Evolutionary conservation across 2,888 invertebrate genomes (phyloP).

Genomic region (Diarsia brunnea): DNA sequence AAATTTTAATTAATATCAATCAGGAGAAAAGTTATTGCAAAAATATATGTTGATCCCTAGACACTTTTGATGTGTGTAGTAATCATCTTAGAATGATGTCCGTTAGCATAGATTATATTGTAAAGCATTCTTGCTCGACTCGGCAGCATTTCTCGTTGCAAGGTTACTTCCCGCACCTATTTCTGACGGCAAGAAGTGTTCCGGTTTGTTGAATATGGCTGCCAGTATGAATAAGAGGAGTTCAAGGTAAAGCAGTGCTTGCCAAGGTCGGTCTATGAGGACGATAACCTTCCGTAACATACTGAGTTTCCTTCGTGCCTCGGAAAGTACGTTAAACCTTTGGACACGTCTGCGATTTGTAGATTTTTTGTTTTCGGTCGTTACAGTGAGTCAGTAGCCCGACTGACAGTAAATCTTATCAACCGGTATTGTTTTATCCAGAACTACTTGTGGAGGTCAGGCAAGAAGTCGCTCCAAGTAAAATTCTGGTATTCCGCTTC

Average conservation of each 20-base stretch:
- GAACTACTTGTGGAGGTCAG: not conserved
- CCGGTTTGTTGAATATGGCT: not conserved
- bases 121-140: slow-evolving; percentile 3
- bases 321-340: not conserved
- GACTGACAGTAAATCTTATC: not conserved
- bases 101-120: not conserved
- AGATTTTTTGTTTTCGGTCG: not conserved
- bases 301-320: not conserved
- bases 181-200: not conserved
- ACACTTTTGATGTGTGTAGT: no score
- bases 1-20: no score
- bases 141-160: slow-evolving; percentile 18
- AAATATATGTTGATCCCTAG: no score
- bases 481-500: not conserved
- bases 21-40: no score
- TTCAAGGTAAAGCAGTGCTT: not conserved
- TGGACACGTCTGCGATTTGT: not conserved
- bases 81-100: not conserved
- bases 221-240: not conserved
- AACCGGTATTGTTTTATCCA: not conserved
- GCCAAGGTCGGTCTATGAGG: not conserved
- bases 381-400: not conserved
- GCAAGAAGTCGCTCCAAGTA: not conserved
- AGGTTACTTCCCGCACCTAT: slow-evolving; percentile 19
- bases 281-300: not conserved